Percentiles rank a stretch among this genome's conserved stretches.
These are phyloP conservation scores for Notiomystis cincta DNA, from an alignment of 2,113 vertebrate species.

Conservation along the genomic window DNA sequence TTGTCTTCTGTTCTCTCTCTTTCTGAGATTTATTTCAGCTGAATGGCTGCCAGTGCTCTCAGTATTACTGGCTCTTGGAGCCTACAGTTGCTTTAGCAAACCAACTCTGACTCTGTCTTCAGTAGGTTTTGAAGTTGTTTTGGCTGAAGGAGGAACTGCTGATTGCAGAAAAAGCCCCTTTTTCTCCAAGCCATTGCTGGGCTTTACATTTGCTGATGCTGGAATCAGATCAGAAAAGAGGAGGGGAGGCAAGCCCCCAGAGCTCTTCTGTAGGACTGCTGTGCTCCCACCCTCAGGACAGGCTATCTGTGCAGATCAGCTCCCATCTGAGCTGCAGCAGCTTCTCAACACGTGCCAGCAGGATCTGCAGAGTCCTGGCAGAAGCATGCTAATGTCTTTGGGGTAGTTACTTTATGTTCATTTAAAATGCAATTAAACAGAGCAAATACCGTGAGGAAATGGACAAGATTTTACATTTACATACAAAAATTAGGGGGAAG, in stretches of 20 bases:
- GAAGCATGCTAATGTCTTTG: not conserved
- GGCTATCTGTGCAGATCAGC: not conserved
- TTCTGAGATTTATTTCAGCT: constrained; percentile 8
- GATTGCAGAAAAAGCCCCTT: not conserved
- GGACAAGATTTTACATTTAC: constrained; percentile 42
- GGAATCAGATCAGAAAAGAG: not conserved
- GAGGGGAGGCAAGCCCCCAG: not conserved
- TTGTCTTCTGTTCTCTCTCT: not conserved
- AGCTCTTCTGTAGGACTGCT: not conserved
- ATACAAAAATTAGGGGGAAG: constrained; percentile 38
- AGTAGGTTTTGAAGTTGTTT: constrained; percentile 4
- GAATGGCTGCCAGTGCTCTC: constrained; percentile 8
- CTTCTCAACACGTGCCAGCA: not conserved
- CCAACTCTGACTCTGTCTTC: not conserved
- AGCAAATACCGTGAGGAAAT: constrained; percentile 59
- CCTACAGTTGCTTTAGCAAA: not conserved
- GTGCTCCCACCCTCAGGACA: not conserved
- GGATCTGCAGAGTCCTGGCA: not conserved
- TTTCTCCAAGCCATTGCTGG: not conserved
- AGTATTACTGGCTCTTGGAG: not conserved
- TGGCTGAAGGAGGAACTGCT: not conserved
- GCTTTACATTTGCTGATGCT: not conserved
- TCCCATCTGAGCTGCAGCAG: not conserved
- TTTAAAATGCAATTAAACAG: constrained; percentile 68
- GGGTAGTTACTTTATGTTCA: constrained; percentile 30